These are phyloP conservation scores for Conchocele bisecta DNA, from an alignment of 2,888 invertebrate species.

Conservation along the genomic window DNA sequence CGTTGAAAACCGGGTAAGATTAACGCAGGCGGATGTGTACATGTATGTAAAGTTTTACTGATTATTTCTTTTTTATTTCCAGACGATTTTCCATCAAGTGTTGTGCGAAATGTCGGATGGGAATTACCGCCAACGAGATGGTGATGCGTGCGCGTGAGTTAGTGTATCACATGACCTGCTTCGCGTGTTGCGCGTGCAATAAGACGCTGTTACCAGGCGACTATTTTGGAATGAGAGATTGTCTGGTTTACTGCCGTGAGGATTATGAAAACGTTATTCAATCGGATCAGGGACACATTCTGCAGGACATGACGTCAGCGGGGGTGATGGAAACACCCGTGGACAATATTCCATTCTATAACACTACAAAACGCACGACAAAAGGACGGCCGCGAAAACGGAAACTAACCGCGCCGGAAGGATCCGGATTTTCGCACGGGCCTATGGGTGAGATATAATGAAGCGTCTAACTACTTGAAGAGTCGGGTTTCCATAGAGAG, in stretches of 20 bases:
- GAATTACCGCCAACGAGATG: slow-evolving; percentile 93
- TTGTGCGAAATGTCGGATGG: slow-evolving; percentile 92
- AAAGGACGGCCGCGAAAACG: slow-evolving; percentile 92
- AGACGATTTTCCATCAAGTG: slow-evolving; percentile 94
- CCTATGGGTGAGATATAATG: background rate
- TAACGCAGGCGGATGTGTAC: too few relatives aligned
- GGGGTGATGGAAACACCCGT: slow-evolving; percentile 37
- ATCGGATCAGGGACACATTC: too few relatives aligned
- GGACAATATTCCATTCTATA: slow-evolving; percentile 84
- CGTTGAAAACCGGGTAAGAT: too few relatives aligned
- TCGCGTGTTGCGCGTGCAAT: slow-evolving; percentile 93
- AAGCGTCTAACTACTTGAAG: background rate
- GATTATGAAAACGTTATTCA: slow-evolving; percentile 89
- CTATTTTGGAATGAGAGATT: slow-evolving; percentile 94
- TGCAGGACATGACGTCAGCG: too few relatives aligned
- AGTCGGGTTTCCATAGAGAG: too few relatives aligned
- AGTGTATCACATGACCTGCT: slow-evolving; percentile 95
- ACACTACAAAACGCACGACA: slow-evolving; percentile 88
- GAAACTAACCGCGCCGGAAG: slow-evolving; percentile 83
- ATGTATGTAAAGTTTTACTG: too few relatives aligned
- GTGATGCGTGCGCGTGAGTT: slow-evolving; percentile 95
- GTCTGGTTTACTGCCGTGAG: slow-evolving; percentile 92
- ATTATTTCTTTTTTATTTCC: slow-evolving; percentile 25
- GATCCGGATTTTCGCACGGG: slow-evolving; percentile 24
- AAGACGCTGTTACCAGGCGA: slow-evolving; percentile 93